Evolutionary conservation across 1,140 invertebrate species (phyloP), one percentile per base, ranked within the genome.

Genomic region (Neocloeon triangulifer): DNA sequence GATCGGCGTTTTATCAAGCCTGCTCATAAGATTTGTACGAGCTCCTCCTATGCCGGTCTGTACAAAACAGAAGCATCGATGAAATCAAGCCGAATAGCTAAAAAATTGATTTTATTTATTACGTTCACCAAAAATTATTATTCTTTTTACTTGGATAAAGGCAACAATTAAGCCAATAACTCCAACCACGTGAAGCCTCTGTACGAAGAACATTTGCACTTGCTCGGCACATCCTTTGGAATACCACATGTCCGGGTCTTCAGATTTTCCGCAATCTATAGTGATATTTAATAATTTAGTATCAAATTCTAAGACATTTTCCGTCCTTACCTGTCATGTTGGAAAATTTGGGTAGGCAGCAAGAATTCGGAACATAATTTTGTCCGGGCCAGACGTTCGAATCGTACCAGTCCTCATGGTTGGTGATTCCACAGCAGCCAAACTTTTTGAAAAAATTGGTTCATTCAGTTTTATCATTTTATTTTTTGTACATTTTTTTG

Each of bases 331-430:
- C 44, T 34, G 52, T 51, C 7, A 37, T 36, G 36, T 56, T 54
- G 19, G 38, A 52, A 37, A 57, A 60, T 19, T 51, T 50, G 17
- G 56, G 51, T n/a, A 66, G 45, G 46, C 81, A 86, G 45, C 81
- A 88, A 0, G 77, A 79, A 38, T 73, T 68, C 2, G 80, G 80
- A 1, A 85, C 76, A 41, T 64, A 64, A 33, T 67, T 60, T 35
- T 73, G 61, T 13, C 61, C 56, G 2, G 69, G 70, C 76, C 77
- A 81, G 0, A 74, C 73, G 17, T 65, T 57, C n/a, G 79, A 73
- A 40, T 73, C 61, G 49, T 69, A 80, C 80, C 80, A 88, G 45
- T 88, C 80, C 31, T 68, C 68, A 43, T 78, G 77, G 19, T 69
- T 69, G 25, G 68, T 59, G 0, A 86, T 73, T n/a, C 81, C 81